phyloP scores from a whole-genome alignment of 2,797 vertebrate species.

The Danio choprae region DNA sequence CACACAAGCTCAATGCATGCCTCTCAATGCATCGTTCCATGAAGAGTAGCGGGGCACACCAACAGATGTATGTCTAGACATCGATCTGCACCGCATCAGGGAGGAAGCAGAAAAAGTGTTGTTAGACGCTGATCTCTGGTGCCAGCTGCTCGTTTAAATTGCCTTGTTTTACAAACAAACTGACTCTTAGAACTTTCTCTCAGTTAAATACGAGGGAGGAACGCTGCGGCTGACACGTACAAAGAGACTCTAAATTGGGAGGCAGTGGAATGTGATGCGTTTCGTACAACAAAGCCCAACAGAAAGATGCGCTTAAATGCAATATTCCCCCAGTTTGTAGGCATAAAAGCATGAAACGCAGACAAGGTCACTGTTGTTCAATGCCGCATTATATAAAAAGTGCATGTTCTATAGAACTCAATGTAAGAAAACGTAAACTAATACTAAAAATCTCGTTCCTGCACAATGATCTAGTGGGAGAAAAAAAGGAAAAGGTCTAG shows the following conservation, averaged over 20 bases:
- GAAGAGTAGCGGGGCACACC: conserved; percentile 56
- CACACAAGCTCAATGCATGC: conserved; percentile 46
- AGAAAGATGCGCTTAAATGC: conserved; percentile 45
- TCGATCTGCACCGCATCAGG: conserved; percentile 61
- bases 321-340: conserved; percentile 11
- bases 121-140: conserved; percentile 58
- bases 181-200: conserved; percentile 60
- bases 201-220: conserved; percentile 54
- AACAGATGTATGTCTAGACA: conserved; percentile 64
- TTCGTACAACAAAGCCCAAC: conserved; percentile 49
- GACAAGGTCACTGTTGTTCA: conserved; percentile 44
- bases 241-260: conserved; percentile 52
- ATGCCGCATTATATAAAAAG: not conserved
- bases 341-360: conserved; percentile 47
- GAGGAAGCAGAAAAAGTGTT: conserved; percentile 54
- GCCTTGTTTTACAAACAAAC: conserved; percentile 64
- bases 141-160: conserved; percentile 63
- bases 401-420: not conserved
- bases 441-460: conserved; percentile 21
- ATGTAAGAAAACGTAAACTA: conserved; percentile 1
- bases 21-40: conserved; percentile 62
- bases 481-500: not conserved
- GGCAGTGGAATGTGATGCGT: conserved; percentile 60
- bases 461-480: not conserved
- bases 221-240: conserved; percentile 52